Evolutionary conservation across 1,140 invertebrate species (phyloP).

Genomic region (Lerema accius): DNA sequence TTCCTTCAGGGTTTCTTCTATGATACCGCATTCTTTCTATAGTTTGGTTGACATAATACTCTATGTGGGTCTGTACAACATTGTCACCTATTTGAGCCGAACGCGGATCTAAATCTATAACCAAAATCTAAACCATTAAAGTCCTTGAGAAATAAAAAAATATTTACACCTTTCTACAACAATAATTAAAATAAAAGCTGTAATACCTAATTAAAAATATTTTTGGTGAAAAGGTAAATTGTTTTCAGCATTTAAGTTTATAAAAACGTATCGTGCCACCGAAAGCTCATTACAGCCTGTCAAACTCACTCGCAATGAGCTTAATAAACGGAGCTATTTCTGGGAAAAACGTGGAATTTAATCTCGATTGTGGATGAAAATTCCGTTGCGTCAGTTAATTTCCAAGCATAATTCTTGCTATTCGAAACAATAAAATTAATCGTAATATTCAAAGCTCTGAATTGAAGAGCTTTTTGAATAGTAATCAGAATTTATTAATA

Average conservation of each 20-base stretch:
- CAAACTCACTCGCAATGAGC: constrained; percentile 25
- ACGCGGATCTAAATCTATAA: too few species aligned
- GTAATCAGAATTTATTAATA: too few species aligned
- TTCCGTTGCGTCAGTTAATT: constrained; percentile 7
- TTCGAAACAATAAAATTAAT: constrained; percentile 1
- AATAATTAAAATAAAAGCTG: background rate
- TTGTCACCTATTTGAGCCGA: too few species aligned
- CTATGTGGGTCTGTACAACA: too few species aligned
- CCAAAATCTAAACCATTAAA: too few species aligned
- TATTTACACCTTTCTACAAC: background rate
- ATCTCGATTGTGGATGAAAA: constrained; percentile 3
- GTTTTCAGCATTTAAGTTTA: constrained; percentile 5
- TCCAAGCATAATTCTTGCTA: constrained; percentile 4
- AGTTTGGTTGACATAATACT: too few species aligned
- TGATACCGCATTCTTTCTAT: too few species aligned
- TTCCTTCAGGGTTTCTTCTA: too few species aligned
- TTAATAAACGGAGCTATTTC: constrained; percentile 24
- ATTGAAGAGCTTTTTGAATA: too few species aligned
- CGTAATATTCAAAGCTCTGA: too few species aligned
- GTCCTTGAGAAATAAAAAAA: too few species aligned
- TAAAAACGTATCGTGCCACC: constrained; percentile 4
- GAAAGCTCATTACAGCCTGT: constrained; percentile 26
- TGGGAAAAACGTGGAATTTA: constrained; percentile 17
- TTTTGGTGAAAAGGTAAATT: background rate
- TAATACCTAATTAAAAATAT: background rate